These are phyloP conservation scores for Parapristionchus giblindavisi DNA, from an alignment of 2,888 invertebrate species.

Conservation along the genomic window DNA sequence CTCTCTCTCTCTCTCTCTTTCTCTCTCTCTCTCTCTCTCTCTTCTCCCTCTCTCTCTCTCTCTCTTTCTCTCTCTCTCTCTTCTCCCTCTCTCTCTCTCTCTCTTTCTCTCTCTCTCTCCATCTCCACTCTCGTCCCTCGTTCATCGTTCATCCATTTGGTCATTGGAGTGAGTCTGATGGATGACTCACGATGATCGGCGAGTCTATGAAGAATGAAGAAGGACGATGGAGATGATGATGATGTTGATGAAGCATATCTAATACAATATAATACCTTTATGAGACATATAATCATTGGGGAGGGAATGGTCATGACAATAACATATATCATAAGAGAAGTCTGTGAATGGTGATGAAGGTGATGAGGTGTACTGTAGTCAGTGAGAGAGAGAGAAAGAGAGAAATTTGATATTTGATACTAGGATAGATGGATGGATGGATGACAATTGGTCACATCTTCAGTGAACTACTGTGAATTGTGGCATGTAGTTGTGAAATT, in stretches of 20 bases:
- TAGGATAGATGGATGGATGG: no score
- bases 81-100: not conserved
- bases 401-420: no score
- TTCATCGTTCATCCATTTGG: not conserved
- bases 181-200: not conserved
- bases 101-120: slow-evolving; percentile 19
- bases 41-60: slow-evolving; percentile 17
- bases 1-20: not conserved
- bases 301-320: not conserved
- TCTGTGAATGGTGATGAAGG: not conserved
- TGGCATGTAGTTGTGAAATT: slow-evolving; percentile 1
- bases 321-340: not conserved
- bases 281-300: not conserved
- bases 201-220: not conserved
- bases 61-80: slow-evolving; percentile 11
- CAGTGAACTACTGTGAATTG: slow-evolving; percentile 28
- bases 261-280: not conserved
- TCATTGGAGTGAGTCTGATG: not conserved
- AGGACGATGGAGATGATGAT: not conserved
- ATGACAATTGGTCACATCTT: slow-evolving; percentile 22
- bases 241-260: not conserved
- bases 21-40: slow-evolving; percentile 5
- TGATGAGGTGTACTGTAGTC: not conserved
- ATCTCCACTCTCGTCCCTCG: slow-evolving; percentile 1
- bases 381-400: not conserved